A percentile compares a stretch with the other conserved stretches of the same genome.
Conservation (phyloP, 2,888 invertebrate genomes). For the Harpalus rufipes region DNA sequence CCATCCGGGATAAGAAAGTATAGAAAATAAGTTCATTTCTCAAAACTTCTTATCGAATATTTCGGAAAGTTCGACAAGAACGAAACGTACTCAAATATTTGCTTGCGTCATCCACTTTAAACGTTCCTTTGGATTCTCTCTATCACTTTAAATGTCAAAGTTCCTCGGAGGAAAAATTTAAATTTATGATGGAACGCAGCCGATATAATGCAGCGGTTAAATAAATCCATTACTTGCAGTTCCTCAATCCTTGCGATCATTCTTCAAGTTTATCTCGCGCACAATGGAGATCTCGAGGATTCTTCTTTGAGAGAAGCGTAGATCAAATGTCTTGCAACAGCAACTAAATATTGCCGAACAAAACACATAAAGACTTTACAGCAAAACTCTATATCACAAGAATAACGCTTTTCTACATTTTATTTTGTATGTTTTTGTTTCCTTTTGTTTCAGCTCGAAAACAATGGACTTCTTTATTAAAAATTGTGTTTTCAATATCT, state of each 20-base stretch:
- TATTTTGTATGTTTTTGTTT: too few relatives aligned
- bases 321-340: neutral
- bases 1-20: neutral
- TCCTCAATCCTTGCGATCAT: conserved; percentile 31
- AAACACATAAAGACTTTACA: too few relatives aligned
- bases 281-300: conserved; percentile 33
- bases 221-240: conserved; percentile 54
- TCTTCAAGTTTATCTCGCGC: conserved; percentile 39
- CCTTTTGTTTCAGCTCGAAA: neutral
- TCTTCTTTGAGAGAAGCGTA: neutral
- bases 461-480: too few relatives aligned
- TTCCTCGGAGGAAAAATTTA: conserved; percentile 41
- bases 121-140: conserved; percentile 42
- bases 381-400: too few relatives aligned
- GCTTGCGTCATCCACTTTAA: conserved; percentile 58
- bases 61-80: conserved; percentile 34
- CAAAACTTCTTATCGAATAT: conserved; percentile 52
- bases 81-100: conserved; percentile 47
- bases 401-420: too few relatives aligned
- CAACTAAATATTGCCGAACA: neutral
- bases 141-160: conserved; percentile 60
- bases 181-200: conserved; percentile 49
- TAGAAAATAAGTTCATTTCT: conserved; percentile 6
- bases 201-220: conserved; percentile 47
- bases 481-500: too few relatives aligned